A percentile compares a stretch with the other conserved stretches of the same genome.
phyloP scores from a whole-genome alignment of 2,888 invertebrate species.

The Stramonita haemastoma region DNA sequence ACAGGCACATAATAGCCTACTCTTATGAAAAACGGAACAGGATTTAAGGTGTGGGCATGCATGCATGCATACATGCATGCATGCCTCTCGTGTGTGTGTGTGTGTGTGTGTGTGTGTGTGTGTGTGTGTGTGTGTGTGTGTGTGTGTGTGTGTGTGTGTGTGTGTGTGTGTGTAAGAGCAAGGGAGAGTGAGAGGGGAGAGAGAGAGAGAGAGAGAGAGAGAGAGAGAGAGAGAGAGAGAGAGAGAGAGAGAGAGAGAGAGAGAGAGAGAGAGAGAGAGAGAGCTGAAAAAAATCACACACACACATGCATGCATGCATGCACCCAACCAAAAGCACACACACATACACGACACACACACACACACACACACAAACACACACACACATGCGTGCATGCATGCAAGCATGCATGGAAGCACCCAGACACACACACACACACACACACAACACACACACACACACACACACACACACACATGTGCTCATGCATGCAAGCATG shows the following conservation, averaged over 20 bases:
- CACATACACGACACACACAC: background rate
- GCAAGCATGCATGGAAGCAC: background rate
- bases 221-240: slow-evolving; percentile 13
- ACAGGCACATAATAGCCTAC: no score
- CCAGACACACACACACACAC: slow-evolving; percentile 5
- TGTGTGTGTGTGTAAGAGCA: background rate
- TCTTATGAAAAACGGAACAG: no score
- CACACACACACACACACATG: background rate
- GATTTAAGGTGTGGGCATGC: no score
- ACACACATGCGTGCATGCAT: background rate
- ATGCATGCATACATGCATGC: no score
- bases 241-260: slow-evolving; percentile 9
- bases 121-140: background rate
- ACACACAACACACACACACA: background rate
- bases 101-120: slow-evolving; percentile 24
- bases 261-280: slow-evolving; percentile 8
- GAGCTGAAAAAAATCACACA: background rate
- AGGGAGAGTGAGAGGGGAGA: background rate
- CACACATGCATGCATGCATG: no score
- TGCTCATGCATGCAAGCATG: background rate
- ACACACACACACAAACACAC: background rate
- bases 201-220: background rate
- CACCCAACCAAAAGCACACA: background rate
- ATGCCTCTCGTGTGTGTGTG: background rate
- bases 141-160: slow-evolving; percentile 23